Evolutionary conservation across 2,888 invertebrate species (phyloP), one percentile per base, ranked within the genome.

Genomic region (Agrotis ipsilon): DNA sequence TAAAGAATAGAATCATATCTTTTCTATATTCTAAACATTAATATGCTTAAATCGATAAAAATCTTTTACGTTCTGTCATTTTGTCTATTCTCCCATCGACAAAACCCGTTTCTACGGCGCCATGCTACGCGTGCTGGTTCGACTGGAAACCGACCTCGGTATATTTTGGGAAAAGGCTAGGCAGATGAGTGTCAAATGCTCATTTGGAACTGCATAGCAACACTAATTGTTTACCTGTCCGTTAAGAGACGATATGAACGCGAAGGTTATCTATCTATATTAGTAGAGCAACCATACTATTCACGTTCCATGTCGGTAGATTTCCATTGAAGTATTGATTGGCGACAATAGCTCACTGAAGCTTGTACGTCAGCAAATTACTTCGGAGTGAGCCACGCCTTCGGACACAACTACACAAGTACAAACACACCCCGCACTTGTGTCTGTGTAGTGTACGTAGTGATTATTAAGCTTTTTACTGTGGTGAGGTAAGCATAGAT

Each of bases 321-420:
- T 70, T 78, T 78, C 78, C 78, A 80, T 75, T 49, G 27, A 67
- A 65, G 58, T 66, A 73, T 78, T 77, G 85, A 71, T 83, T 78
- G 60, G 72, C 71, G 27, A 64, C 73, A 64, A 66, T 68, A 63
- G 62, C 57, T 9, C 43, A 43, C 51, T 78, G 72, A 72, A 79
- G 24, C 63, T 48, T n/a, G 52, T 48, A 43, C 59, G 24, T 14
- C 24, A 49, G 54, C 43, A 43, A 77, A 79, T 77, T 80, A 18
- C 61, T 62, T 54, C 49, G 43, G n/a, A 21, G 19, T 27, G n/a
- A 27, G 54, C 62, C 75, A 51, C 80, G 54, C 78, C 78, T 64
- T 3, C n/a, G 21, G 64, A 58, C 11, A 61, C 51, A 64, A 39
- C 39, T 39, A 39, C 2, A 39, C 39, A 1, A 39, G 39, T 39